Evolutionary conservation across 1,140 invertebrate species (phyloP), one percentile per base, ranked within the genome.

Genomic region (Cepaea nemoralis): DNA sequence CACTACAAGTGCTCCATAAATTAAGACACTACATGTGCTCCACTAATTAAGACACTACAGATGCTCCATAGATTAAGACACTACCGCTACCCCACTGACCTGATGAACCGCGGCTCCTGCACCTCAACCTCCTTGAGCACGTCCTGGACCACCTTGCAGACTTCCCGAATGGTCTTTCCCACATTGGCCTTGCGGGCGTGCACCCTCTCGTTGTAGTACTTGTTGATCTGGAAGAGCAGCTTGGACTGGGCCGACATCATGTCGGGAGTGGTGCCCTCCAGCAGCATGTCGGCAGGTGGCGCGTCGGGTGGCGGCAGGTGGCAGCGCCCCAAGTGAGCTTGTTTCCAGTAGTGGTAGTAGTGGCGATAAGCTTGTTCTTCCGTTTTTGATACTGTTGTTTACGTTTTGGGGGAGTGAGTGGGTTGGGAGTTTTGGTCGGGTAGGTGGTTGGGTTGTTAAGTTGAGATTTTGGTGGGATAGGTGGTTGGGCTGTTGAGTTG

Each of bases 71-170:
- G n/a, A n/a, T n/a, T n/a, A n/a, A n/a, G n/a, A n/a, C n/a, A n/a
- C n/a, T n/a, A n/a, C n/a, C n/a, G n/a, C n/a, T n/a, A n/a, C n/a
- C n/a, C n/a, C n/a, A n/a, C n/a, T n/a, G n/a, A 77, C 6, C 96
- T 97, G 83, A 99, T 98, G 91, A 99, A 99, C 31, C 97, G 91
- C 0, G 97, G 97, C 90, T 99, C 97, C 91, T 99, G 97, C 0
- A 97, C 95, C 91, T 99, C 97, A 0, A 99, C 97, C 89, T 99
- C 97, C 89, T 98, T 97, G 14, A 99, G 92, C 0, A 99, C 96
- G 87, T 99, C 97, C 90, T 98, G 97, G 0, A 99, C 96, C 37
- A 98, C 96, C 92, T 97, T 97, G 90, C 96, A 97, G 74, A 99
- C 93, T 90, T 98, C 96, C 24, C 95, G 93, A 67, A 99, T 96